Conservation (phyloP, 2,797 vertebrate species). For the Crenichthys baileyi region DNA sequence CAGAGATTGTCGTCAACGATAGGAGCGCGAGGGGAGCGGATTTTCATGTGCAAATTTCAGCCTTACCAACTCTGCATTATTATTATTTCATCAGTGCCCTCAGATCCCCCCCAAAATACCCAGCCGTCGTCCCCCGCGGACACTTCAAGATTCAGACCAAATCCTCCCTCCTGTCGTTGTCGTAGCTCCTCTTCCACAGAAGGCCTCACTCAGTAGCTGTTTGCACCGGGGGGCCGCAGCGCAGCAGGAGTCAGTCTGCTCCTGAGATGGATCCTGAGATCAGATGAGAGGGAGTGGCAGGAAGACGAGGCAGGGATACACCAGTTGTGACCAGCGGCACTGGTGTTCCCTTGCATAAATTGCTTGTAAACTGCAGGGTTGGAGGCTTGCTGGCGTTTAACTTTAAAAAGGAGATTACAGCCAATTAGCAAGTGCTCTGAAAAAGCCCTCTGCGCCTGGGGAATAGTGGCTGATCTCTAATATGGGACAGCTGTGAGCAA, state of each 20-base stretch:
- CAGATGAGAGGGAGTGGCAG: slow-evolving; percentile 55
- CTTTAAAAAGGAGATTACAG: slow-evolving; percentile 82
- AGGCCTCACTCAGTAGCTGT: slow-evolving; percentile 70
- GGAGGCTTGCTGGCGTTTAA: slow-evolving; percentile 76
- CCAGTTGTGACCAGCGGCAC: slow-evolving; percentile 68
- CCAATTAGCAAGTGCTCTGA: slow-evolving; percentile 81
- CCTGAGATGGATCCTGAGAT: slow-evolving; percentile 49
- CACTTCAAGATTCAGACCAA: slow-evolving; percentile 75
- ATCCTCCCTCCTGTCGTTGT: slow-evolving; percentile 49
- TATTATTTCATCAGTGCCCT: slow-evolving; percentile 84
- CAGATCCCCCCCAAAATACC: slow-evolving; percentile 67
- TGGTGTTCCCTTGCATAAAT: slow-evolving; percentile 76
- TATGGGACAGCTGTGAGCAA: slow-evolving; percentile 76
- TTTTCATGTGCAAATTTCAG: slow-evolving; percentile 87
- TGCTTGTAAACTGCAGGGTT: slow-evolving; percentile 79
- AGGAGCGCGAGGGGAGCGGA: slow-evolving; percentile 69
- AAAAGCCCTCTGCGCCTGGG: slow-evolving; percentile 68
- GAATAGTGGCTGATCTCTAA: slow-evolving; percentile 75
- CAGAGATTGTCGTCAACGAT: slow-evolving; percentile 79
- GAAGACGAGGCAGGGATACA: slow-evolving; percentile 55
- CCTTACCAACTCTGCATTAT: slow-evolving; percentile 75
- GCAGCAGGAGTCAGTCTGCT: slow-evolving; percentile 62
- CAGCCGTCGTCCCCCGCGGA: slow-evolving; percentile 65
- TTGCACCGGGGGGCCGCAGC: slow-evolving; percentile 58
- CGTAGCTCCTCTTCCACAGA: slow-evolving; percentile 50